phyloP scores from a whole-genome alignment of 1,140 invertebrate species.

The Orussus abietinus region DNA sequence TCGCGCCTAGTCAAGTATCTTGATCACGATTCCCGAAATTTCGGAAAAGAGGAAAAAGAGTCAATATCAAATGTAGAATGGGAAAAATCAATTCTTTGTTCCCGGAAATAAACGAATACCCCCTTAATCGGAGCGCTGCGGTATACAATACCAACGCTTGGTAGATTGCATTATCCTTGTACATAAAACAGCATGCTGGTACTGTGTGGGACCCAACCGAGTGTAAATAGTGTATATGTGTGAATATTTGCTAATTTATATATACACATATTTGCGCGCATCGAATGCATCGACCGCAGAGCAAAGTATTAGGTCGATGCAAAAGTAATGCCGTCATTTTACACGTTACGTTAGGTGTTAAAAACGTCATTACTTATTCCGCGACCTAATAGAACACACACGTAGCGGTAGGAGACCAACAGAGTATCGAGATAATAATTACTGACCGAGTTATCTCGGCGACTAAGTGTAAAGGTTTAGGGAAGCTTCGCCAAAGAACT shows the following conservation, averaged over 20 bases:
- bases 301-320: constrained; percentile 6
- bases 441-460: too few relatives aligned
- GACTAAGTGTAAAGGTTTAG: too few relatives aligned
- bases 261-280: constrained; percentile 1
- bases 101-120: constrained; percentile 11
- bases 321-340: constrained; percentile 12
- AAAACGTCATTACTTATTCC: not conserved
- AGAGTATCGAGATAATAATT: constrained; percentile 2
- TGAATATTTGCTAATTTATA: constrained; percentile 26
- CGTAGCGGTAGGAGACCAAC: not conserved
- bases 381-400: not conserved
- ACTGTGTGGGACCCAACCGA: constrained; percentile 14
- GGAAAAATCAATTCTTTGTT: too few relatives aligned
- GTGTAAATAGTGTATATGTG: constrained; percentile 39
- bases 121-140: constrained; percentile 13
- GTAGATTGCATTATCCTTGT: constrained; percentile 8
- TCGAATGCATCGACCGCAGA: constrained; percentile 5
- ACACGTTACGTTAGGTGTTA: constrained; percentile 2
- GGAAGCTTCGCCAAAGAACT: too few relatives aligned
- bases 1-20: too few relatives aligned
- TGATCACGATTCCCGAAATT: too few relatives aligned
- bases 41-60: constrained; percentile 13
- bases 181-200: too few relatives aligned
- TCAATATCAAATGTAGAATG: too few relatives aligned
- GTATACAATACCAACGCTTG: constrained; percentile 25